These are phyloP conservation scores for Yponomeuta sedellus DNA, from an alignment of 2,888 invertebrate genomes.

Conservation along the genomic window DNA sequence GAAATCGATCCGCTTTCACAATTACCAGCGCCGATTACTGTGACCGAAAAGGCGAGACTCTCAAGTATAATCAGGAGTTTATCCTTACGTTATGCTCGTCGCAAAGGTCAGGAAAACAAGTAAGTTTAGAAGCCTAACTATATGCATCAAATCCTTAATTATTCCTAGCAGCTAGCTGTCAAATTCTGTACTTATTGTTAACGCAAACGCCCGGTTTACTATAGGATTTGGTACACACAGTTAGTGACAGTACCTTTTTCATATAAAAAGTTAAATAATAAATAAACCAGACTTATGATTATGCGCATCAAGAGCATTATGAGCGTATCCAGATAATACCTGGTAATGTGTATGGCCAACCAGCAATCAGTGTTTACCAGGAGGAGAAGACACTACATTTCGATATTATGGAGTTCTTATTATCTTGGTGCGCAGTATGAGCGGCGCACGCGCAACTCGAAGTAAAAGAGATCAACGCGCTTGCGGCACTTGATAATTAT, in stretches of 20 bases:
- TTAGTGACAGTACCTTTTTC: too few species aligned
- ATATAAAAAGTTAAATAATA: too few species aligned
- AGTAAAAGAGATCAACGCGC: not conserved
- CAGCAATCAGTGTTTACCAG: not conserved
- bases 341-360: not conserved
- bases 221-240: too few species aligned
- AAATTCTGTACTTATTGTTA: too few species aligned
- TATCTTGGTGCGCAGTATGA: not conserved
- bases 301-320: too few species aligned
- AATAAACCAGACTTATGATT: too few species aligned
- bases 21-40: slow-evolving; percentile 64
- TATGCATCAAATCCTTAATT: too few species aligned
- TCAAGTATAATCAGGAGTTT: slow-evolving; percentile 67
- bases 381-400: too few species aligned
- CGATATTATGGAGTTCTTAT: too few species aligned
- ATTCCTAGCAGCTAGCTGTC: too few species aligned
- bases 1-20: slow-evolving; percentile 47
- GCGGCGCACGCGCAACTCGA: not conserved
- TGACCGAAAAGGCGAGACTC: slow-evolving; percentile 47
- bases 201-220: too few species aligned
- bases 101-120: slow-evolving; percentile 38
- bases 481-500: not conserved
- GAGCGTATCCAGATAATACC: too few species aligned
- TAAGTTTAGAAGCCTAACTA: not conserved
- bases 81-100: slow-evolving; percentile 54